A percentile compares a stretch with the other conserved stretches of the same genome.
Conservation (phyloP, 2,113 vertebrate genomes). For the Semicossyphus pulcher region DNA sequence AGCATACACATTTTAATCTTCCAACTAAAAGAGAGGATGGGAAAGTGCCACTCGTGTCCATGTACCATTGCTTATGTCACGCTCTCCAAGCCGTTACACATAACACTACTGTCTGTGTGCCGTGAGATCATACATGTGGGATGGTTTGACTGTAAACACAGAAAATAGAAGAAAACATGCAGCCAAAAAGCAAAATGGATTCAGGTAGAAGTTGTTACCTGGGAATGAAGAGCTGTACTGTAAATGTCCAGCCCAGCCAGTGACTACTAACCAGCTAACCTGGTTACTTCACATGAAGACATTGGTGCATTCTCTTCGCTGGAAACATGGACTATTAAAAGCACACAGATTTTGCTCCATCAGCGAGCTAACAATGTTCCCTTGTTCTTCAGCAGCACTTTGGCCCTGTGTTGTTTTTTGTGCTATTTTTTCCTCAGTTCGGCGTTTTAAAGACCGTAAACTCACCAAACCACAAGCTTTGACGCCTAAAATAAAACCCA, state of each 20-base stretch:
- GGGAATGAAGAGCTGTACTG: not conserved
- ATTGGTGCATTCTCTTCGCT: no score
- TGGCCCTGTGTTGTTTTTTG: not conserved
- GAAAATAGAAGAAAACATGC: not conserved
- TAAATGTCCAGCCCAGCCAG: no score
- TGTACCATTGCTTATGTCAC: not conserved
- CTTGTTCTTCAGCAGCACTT: conserved; percentile 11
- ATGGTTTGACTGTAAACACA: conserved; percentile 34
- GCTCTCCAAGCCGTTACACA: conserved; percentile 18
- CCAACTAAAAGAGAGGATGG: not conserved
- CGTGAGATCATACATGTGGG: not conserved
- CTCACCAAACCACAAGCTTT: conserved; percentile 10
- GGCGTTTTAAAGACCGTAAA: conserved; percentile 1
- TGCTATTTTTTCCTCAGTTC: not conserved
- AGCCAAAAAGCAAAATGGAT: not conserved
- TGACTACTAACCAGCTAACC: not conserved
- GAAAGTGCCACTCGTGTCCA: not conserved
- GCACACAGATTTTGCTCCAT: not conserved
- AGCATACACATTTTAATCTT: no score
- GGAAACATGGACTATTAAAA: not conserved
- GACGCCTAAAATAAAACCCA: conserved; percentile 16
- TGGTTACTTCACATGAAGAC: not conserved
- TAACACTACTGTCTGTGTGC: not conserved
- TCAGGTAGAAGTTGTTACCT: not conserved
- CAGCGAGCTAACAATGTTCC: conserved; percentile 16